Base-by-base conservation (phyloP, 1,140 invertebrate species). In the Drosophila serrata region DNA sequence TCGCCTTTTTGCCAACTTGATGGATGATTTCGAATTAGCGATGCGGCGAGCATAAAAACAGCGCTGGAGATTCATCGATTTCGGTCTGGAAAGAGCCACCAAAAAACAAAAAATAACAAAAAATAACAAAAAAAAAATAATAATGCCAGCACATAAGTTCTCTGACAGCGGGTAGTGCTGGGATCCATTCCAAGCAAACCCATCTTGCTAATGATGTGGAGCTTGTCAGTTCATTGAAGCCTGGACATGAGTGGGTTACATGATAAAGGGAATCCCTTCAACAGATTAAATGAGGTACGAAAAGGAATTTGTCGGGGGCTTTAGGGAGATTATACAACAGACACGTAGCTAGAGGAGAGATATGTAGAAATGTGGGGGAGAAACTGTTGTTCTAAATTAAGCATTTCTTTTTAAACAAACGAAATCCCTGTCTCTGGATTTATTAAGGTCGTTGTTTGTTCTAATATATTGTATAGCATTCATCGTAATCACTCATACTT, bases 1-100 rank as follows among this genome's bases (percentile, higher is more conserved):
- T 42, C 68, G 45, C 56, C 75, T 43, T 51, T 61, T 40, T 74
- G 69, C 27, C 73, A 64, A 37, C 59, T 85, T 88, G 85, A 88
- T 88, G 82, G 85, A 88, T 88, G 85, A 84, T 85, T 81, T 63
- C 65, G 80, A 90, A 88, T 88, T 88, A 90, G 85, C 85, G 85
- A 74, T 76, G 82, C 69, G 74, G 60, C 82, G 62, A 72, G 69
- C 69, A 73, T 59, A 73, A 60, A 75, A 65, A 53, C 69, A 75
- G 58, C 59, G 42, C 65, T 64, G 59, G 49, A 86, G 68, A 79
- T 48, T 53, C 55, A 77, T 76, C 73, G 60, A 76, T 76, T 65
- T 81, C 31, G 31, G 39, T 27, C 31, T 31, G 56, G 19, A 15
- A 24, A 33, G 19, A 63, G 35, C 64, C 49, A 53, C 31, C 43